Evolutionary conservation across 2,888 invertebrate genomes (phyloP).

Genomic region (Athrips mouffetella): DNA sequence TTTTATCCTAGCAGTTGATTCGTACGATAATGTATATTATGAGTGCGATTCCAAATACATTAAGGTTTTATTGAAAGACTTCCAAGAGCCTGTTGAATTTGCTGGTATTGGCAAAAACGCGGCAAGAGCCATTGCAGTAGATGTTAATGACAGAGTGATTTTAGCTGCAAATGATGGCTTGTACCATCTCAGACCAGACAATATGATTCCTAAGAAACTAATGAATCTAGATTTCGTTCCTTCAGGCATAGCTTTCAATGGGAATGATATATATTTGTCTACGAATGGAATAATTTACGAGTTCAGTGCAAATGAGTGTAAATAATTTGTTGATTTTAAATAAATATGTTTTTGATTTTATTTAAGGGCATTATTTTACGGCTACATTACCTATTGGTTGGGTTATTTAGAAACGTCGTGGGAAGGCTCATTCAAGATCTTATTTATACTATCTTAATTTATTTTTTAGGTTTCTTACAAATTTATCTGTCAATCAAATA

Average conservation of each 20-base stretch:
- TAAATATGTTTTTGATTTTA: constrained; percentile 1
- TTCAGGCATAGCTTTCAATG: constrained; percentile 52
- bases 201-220: constrained; percentile 59
- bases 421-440: too few species aligned
- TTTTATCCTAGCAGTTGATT: constrained; percentile 61
- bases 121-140: constrained; percentile 55
- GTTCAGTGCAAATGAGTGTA: constrained; percentile 32
- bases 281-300: constrained; percentile 60
- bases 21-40: constrained; percentile 56
- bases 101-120: constrained; percentile 61
- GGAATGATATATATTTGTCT: constrained; percentile 48
- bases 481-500: too few species aligned
- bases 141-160: constrained; percentile 42
- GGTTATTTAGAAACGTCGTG: too few species aligned
- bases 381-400: too few species aligned
- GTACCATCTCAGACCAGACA: constrained; percentile 53
- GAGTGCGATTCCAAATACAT: constrained; percentile 71
- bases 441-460: too few species aligned
- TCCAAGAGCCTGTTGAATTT: constrained; percentile 64
- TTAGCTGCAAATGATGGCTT: constrained; percentile 65
- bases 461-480: too few species aligned
- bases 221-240: constrained; percentile 64
- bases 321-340: neutral
- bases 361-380: too few species aligned
- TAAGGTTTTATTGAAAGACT: constrained; percentile 61